Evolutionary conservation across 2,797 vertebrate species (phyloP).

Genomic region (Cygnus olor): DNA sequence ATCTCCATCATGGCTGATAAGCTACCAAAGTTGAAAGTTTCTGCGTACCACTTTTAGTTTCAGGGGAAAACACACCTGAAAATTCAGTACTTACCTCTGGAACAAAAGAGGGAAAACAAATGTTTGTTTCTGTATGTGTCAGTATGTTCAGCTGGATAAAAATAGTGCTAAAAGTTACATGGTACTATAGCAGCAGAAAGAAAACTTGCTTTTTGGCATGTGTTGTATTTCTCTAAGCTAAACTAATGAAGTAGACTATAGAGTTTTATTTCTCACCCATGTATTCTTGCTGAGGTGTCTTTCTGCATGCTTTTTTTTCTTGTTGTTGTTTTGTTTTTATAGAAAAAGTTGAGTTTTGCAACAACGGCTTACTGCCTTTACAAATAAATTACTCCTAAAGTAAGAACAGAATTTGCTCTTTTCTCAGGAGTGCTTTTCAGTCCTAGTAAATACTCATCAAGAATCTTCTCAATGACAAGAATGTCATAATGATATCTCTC

Average conservation of each 20-base stretch:
- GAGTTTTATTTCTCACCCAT: not conserved
- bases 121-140: not conserved
- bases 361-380: conserved; percentile 39
- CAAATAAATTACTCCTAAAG: conserved; percentile 55
- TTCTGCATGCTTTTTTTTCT: not conserved
- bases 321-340: not conserved
- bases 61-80: not conserved
- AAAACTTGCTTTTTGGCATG: not conserved
- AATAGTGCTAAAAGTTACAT: not conserved
- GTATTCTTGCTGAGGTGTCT: not conserved
- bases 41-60: not conserved
- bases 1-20: not conserved
- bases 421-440: conserved; percentile 42
- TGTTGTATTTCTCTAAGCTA: not conserved
- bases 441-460: conserved; percentile 40
- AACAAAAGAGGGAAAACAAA: not conserved
- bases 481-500: conserved; percentile 24
- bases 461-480: conserved; percentile 30
- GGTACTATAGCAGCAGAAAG: not conserved
- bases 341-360: conserved; percentile 9
- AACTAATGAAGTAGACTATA: not conserved
- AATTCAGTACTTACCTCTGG: not conserved
- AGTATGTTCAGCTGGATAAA: not conserved
- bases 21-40: not conserved
- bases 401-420: conserved; percentile 44